These are phyloP conservation scores for Sebastes cheni DNA, from an alignment of 2,797 vertebrate species.

Conservation along the genomic window DNA sequence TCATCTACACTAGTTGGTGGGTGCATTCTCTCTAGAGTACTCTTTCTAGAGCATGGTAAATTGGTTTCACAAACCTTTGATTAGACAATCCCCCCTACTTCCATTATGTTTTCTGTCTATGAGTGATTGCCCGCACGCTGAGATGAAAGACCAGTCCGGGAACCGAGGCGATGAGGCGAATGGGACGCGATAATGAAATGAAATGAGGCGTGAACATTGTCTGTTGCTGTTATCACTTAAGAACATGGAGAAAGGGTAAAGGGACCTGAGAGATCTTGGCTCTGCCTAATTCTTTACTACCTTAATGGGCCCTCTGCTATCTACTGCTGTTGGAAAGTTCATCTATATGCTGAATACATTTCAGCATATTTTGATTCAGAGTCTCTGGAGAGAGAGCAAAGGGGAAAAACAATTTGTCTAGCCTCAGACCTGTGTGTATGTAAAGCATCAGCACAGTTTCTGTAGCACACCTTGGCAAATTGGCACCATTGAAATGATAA, in stretches of 20 bases:
- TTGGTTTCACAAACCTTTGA: constrained; percentile 76
- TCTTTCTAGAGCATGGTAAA: constrained; percentile 64
- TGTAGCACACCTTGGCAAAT: background rate
- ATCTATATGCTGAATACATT: constrained; percentile 39
- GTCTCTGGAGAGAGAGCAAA: constrained; percentile 13
- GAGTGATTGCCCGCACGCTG: constrained; percentile 74
- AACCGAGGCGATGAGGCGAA: constrained; percentile 72
- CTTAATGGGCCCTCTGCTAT: constrained; percentile 29
- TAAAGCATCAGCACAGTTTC: constrained; percentile 14
- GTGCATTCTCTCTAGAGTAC: constrained; percentile 50
- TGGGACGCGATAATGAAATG: constrained; percentile 77
- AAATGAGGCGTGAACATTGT: constrained; percentile 80
- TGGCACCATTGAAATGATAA: background rate
- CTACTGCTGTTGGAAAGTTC: constrained; percentile 11
- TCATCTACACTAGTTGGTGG: constrained; percentile 21
- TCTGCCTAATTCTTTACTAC: constrained; percentile 39
- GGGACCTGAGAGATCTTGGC: constrained; percentile 58
- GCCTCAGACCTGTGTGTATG: constrained; percentile 9
- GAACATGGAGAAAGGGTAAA: constrained; percentile 67
- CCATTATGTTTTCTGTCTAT: constrained; percentile 75
- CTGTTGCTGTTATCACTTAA: constrained; percentile 78
- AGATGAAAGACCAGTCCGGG: constrained; percentile 75
- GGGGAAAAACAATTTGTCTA: constrained; percentile 23
- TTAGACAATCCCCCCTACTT: constrained; percentile 66
- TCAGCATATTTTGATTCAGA: constrained; percentile 13